Evolutionary conservation across 2,797 vertebrate genomes (phyloP).

Genomic region (Psittacula derbiana): DNA sequence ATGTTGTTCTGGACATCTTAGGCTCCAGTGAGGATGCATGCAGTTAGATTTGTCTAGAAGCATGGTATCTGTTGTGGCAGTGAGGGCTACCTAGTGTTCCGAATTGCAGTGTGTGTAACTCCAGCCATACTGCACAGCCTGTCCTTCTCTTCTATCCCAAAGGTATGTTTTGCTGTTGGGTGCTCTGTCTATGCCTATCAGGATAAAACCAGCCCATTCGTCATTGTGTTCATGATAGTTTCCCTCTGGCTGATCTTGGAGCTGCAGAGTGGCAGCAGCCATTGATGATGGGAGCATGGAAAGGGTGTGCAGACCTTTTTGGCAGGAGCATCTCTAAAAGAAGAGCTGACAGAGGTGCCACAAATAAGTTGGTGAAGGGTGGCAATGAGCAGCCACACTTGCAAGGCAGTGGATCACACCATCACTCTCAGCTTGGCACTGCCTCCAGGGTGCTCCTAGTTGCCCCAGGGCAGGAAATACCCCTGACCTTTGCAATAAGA

Average conservation of each 20-base stretch:
- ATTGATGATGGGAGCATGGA: not conserved
- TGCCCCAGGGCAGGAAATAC: not conserved
- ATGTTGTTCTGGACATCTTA: not conserved
- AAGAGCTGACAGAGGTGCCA: not conserved
- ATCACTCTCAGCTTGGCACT: not conserved
- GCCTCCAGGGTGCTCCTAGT: not conserved
- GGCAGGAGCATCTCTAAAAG: not conserved
- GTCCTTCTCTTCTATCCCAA: not conserved
- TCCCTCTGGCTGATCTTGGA: accelerated
- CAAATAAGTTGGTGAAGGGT: too few species aligned
- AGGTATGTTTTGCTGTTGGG: not conserved
- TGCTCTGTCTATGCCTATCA: not conserved
- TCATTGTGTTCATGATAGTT: not conserved
- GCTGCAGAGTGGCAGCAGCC: not conserved
- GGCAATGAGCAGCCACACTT: not conserved
- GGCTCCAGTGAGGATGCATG: not conserved
- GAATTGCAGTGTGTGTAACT: not conserved
- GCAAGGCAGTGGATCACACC: not conserved
- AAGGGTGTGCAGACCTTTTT: not conserved
- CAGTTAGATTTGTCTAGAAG: not conserved
- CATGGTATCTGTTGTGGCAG: not conserved
- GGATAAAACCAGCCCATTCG: not conserved
- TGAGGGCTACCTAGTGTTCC: not conserved
- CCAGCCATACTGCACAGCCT: not conserved
- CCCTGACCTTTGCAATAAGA: not conserved